Percentiles rank a stretch among this genome's conserved stretches.
These are phyloP conservation scores for Rhagium mordax DNA, from an alignment of 2,888 invertebrate genomes.

Conservation along the genomic window DNA sequence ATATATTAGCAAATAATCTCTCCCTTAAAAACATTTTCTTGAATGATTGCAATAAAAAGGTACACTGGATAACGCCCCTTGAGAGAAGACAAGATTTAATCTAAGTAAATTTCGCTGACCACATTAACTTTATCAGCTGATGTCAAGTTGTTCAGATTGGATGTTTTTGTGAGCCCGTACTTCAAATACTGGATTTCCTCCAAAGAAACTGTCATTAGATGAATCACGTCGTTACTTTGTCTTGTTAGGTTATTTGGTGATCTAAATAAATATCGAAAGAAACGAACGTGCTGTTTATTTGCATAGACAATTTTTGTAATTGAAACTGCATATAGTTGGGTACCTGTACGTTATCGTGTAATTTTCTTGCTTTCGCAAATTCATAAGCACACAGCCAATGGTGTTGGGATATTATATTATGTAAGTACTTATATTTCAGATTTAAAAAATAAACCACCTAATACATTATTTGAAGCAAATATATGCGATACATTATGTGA, in stretches of 20 bases:
- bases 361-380: too few species aligned
- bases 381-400: too few species aligned
- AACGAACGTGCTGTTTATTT: neutral
- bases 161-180: neutral
- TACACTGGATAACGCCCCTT: neutral
- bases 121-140: neutral
- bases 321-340: too few species aligned
- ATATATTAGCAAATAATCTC: too few species aligned
- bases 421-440: too few species aligned
- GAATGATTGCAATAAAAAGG: neutral
- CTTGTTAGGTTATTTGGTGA: neutral
- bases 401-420: too few species aligned
- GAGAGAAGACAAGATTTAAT: neutral
- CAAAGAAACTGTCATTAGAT: neutral
- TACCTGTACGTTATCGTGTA: too few species aligned
- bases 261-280: neutral
- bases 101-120: neutral
- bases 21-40: neutral
- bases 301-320: neutral
- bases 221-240: neutral
- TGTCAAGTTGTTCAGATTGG: neutral
- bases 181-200: neutral
- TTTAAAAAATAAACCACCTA: too few species aligned
- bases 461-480: too few species aligned
- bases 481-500: too few species aligned